A percentile compares a stretch with the other conserved stretches of the same genome.
These are phyloP conservation scores for Picus viridis DNA, from an alignment of 2,797 vertebrate species.

Conservation along the genomic window DNA sequence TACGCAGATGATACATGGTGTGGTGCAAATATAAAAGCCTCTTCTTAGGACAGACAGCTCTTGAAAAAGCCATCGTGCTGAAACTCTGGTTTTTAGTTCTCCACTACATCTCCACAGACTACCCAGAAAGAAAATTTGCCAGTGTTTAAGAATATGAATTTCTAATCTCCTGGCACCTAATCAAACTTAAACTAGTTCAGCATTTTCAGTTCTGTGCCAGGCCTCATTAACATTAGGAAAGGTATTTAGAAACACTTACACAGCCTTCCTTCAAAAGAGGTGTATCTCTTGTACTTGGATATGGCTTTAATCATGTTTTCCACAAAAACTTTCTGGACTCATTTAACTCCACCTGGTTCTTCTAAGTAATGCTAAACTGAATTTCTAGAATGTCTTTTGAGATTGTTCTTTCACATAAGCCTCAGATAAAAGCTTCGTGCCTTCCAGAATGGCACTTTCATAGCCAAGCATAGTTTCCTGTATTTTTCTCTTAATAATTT, in stretches of 20 bases:
- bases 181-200: not conserved
- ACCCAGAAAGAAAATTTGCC: not conserved
- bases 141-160: not conserved
- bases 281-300: not conserved
- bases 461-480: not conserved
- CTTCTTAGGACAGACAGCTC: not conserved
- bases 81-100: not conserved
- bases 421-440: not conserved
- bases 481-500: not conserved
- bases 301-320: not conserved
- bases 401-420: not conserved
- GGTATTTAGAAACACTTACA: not conserved
- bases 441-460: not conserved
- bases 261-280: not conserved
- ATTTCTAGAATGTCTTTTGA: not conserved
- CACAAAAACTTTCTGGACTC: not conserved
- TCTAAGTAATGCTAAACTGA: not conserved
- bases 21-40: not conserved
- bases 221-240: not conserved
- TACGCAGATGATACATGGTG: not conserved
- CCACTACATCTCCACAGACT: not conserved
- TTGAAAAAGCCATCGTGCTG: not conserved
- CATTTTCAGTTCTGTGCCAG: not conserved
- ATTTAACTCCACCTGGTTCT: not conserved
- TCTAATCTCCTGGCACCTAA: not conserved